Evolutionary conservation across 2,113 vertebrate species (phyloP).

Genomic region (Ginglymostoma cirratum): DNA sequence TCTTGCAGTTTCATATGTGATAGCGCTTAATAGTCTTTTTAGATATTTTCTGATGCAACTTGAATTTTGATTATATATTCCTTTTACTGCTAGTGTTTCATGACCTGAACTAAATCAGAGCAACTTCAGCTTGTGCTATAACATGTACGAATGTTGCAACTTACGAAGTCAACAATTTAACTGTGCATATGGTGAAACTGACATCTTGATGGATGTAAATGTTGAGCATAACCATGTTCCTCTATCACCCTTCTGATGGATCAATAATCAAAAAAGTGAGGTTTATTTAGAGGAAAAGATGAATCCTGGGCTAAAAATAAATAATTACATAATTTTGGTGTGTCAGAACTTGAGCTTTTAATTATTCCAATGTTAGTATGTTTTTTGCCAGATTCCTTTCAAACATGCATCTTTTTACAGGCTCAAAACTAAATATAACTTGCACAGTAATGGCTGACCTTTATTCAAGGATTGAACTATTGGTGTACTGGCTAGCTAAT

Average conservation of each 20-base stretch:
- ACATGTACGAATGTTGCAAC: not conserved
- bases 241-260: no score
- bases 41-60: not conserved
- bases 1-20: not conserved
- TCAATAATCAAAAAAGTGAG: not conserved
- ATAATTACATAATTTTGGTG: not conserved
- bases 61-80: not conserved
- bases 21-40: not conserved
- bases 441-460: slow-evolving; percentile 62
- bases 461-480: slow-evolving; percentile 35
- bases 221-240: no score
- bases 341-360: not conserved
- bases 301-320: not conserved
- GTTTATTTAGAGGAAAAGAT: not conserved
- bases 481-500: slow-evolving; percentile 61
- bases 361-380: not conserved
- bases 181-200: not conserved
- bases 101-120: not conserved
- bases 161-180: slow-evolving; percentile 14
- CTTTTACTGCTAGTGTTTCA: not conserved
- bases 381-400: not conserved
- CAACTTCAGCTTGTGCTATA: not conserved
- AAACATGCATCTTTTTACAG: slow-evolving; percentile 44
- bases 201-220: not conserved
- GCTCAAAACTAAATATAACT: slow-evolving; percentile 55